These are phyloP conservation scores for Trachelus stipa DNA, from an alignment of 2,888 invertebrate species.

Conservation along the genomic window DNA sequence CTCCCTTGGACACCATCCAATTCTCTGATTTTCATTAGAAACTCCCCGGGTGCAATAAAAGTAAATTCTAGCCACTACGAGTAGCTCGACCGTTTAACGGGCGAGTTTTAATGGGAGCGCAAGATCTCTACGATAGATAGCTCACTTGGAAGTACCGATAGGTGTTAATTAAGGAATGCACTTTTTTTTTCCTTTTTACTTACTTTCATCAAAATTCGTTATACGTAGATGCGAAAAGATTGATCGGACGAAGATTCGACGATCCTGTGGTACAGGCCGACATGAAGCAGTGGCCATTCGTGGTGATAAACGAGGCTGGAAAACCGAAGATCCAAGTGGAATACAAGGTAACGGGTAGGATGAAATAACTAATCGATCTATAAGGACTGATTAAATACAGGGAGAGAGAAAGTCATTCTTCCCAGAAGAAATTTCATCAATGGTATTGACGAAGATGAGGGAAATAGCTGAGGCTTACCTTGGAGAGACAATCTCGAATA, in stretches of 20 bases:
- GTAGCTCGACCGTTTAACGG: no score
- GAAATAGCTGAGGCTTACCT: slow-evolving; percentile 82
- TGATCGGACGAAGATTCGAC: slow-evolving; percentile 85
- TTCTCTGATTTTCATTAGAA: slow-evolving; percentile 1
- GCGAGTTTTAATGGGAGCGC: no score
- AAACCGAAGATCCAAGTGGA: slow-evolving; percentile 79
- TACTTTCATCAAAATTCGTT: neutral
- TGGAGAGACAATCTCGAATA: slow-evolving; percentile 78
- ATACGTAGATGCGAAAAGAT: slow-evolving; percentile 76
- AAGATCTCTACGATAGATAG: slow-evolving; percentile 4
- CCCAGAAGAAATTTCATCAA: slow-evolving; percentile 87
- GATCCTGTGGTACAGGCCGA: slow-evolving; percentile 84
- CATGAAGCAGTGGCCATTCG: slow-evolving; percentile 88
- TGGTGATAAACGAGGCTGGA: slow-evolving; percentile 74
- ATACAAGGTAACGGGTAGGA: neutral
- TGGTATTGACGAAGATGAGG: slow-evolving; percentile 88
- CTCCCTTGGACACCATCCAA: no score
- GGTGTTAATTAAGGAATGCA: slow-evolving; percentile 10
- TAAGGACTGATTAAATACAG: slow-evolving; percentile 21
- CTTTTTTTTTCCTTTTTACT: neutral
- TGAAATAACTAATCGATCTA: neutral
- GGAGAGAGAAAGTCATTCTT: slow-evolving; percentile 81
- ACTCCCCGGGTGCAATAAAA: no score
- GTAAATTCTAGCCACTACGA: no score
- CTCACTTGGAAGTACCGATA: neutral